These are phyloP conservation scores for Columbina picui DNA, from an alignment of 2,113 vertebrate genomes.

Conservation along the genomic window DNA sequence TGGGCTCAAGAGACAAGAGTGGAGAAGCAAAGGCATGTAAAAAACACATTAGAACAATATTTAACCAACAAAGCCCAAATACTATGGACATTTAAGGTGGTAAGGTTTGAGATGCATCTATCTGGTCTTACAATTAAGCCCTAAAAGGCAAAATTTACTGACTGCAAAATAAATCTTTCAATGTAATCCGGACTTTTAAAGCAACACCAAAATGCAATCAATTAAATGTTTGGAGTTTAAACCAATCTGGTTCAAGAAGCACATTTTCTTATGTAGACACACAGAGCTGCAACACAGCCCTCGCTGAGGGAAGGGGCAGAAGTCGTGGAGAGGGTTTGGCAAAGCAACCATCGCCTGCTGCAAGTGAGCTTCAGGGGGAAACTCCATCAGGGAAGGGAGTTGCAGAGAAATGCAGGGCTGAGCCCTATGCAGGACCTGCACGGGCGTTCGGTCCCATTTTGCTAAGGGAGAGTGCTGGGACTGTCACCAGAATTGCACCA, in stretches of 20 bases:
- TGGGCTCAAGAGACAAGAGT: not conserved
- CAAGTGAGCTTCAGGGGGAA: not conserved
- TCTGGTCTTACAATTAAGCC: not conserved
- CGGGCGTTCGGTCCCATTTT: not conserved
- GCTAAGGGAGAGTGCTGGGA: not conserved
- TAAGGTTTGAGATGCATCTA: not conserved
- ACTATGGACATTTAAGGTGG: not conserved
- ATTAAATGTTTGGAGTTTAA: not conserved
- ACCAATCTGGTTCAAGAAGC: not conserved
- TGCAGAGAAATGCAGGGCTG: not conserved
- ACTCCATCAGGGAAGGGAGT: not conserved
- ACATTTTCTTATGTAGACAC: not conserved
- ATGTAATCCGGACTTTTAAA: not conserved
- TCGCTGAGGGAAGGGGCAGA: not conserved
- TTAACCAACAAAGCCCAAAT: not conserved
- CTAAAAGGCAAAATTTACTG: not conserved
- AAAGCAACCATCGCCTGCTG: fast-evolving
- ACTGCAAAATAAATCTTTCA: not conserved
- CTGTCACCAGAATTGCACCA: not conserved
- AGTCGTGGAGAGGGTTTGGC: not conserved
- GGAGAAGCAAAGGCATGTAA: not conserved
- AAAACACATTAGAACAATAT: not conserved
- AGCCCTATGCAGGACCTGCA: not conserved
- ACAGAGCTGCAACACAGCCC: not conserved
- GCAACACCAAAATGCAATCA: not conserved